A percentile compares a stretch with the other conserved stretches of the same genome.
phyloP scores from a whole-genome alignment of 2,797 vertebrate genomes.

The Xiphophorus birchmanni region DNA sequence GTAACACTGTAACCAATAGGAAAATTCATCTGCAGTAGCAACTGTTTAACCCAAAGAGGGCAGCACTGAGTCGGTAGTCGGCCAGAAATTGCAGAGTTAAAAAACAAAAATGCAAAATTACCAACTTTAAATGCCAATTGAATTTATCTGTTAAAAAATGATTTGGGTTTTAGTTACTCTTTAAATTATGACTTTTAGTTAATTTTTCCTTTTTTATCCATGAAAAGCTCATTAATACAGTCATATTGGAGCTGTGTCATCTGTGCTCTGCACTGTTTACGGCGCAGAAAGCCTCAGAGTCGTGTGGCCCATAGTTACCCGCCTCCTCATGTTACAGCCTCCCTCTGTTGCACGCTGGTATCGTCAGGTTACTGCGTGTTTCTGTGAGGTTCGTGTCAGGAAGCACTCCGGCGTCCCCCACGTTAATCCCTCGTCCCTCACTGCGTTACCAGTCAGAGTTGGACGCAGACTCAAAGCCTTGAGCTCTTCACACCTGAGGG shows the following conservation, averaged over 20 bases:
- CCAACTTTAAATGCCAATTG: background rate
- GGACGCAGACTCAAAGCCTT: background rate
- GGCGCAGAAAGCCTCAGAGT: conserved; percentile 50
- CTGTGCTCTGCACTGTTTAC: conserved; percentile 27
- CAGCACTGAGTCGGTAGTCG: background rate
- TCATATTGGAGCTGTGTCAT: background rate
- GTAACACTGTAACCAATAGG: background rate
- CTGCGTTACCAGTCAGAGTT: conserved; percentile 20
- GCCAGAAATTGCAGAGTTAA: too few relatives aligned
- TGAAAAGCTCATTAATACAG: background rate
- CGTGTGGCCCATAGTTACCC: conserved; percentile 51
- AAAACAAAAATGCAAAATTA: background rate
- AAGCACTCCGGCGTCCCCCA: conserved; percentile 53
- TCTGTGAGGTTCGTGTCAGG: conserved; percentile 50
- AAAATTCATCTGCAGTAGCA: background rate
- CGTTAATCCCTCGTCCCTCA: conserved; percentile 56
- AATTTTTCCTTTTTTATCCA: background rate
- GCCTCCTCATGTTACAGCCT: conserved; percentile 75
- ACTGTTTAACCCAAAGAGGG: background rate
- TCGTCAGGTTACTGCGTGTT: conserved; percentile 74
- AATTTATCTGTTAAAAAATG: background rate
- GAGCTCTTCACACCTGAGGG: background rate
- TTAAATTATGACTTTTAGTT: background rate
- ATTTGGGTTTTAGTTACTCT: background rate
- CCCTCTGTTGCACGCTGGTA: conserved; percentile 46